phyloP scores from a whole-genome alignment of 2,888 invertebrate genomes.

The Cyrtodaria siliqua region DNA sequence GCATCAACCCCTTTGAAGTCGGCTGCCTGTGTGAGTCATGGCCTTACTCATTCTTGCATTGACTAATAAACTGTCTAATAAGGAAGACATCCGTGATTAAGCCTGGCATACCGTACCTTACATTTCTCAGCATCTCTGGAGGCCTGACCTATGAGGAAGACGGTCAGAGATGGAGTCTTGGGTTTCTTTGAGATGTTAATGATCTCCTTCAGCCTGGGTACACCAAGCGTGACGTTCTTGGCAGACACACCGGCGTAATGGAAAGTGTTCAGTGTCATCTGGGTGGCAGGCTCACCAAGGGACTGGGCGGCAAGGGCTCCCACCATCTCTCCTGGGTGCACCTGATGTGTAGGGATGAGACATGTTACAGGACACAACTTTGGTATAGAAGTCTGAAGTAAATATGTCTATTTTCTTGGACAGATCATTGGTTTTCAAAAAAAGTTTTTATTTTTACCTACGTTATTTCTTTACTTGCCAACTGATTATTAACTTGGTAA shows the following conservation, averaged over 20 bases:
- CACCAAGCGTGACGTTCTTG: slow-evolving; percentile 99
- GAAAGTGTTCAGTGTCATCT: slow-evolving; percentile 97
- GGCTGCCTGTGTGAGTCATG: no score
- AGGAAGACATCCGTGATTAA: no score
- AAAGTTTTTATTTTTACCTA: no score
- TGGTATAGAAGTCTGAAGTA: no score
- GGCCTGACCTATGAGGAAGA: slow-evolving; percentile 98
- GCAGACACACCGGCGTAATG: slow-evolving; percentile 99
- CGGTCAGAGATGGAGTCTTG: slow-evolving; percentile 99
- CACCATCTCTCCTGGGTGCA: slow-evolving; percentile 98
- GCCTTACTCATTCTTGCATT: no score
- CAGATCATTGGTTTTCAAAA: no score
- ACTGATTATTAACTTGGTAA: no score
- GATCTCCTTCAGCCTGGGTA: slow-evolving; percentile 96
- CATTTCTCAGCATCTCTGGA: slow-evolving; percentile 99
- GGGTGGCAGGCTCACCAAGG: slow-evolving; percentile 99
- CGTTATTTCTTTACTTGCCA: no score
- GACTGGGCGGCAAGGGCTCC: slow-evolving; percentile 99
- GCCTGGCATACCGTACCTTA: slow-evolving; percentile 88
- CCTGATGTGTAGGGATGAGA: slow-evolving; percentile 80
- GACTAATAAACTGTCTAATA: no score
- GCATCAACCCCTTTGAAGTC: no score
- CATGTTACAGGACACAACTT: no score
- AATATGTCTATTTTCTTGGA: no score
- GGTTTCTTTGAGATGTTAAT: slow-evolving; percentile 99